Conservation (phyloP, 2,888 invertebrate genomes). For the Anticlea derivata region DNA sequence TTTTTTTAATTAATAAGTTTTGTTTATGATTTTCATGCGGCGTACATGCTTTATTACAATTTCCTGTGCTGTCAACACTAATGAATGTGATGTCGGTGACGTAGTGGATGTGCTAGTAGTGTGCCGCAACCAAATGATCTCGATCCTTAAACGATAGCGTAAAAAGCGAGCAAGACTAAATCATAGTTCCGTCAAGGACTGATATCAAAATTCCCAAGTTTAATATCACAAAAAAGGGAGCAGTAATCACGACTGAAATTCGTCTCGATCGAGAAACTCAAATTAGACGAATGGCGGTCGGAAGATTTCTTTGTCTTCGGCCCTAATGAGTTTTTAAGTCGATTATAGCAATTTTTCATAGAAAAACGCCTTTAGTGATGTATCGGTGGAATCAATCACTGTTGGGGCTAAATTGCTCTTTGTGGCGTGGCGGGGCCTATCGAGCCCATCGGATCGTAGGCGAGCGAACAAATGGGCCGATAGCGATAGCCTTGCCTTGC, state of each 20-base stretch:
- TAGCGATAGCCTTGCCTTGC: slow-evolving; percentile 36
- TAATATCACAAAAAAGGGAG: slow-evolving; percentile 60
- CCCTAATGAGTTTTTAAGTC: slow-evolving; percentile 84
- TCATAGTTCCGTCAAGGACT: slow-evolving; percentile 26
- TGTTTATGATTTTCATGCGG: slow-evolving; percentile 68
- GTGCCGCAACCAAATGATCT: slow-evolving; percentile 18
- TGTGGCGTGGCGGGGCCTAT: slow-evolving; percentile 46
- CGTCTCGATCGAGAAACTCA: slow-evolving; percentile 80
- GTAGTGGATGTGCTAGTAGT: slow-evolving; percentile 56
- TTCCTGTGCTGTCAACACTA: slow-evolving; percentile 76
- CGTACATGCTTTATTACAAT: slow-evolving; percentile 65
- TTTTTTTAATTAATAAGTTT: slow-evolving; percentile 70
- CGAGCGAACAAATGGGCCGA: slow-evolving; percentile 55
- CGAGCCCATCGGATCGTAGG: slow-evolving; percentile 61
- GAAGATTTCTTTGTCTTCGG: slow-evolving; percentile 80
- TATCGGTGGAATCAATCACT: slow-evolving; percentile 82
- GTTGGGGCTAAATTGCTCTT: slow-evolving; percentile 75
- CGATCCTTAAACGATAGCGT: slow-evolving; percentile 16
- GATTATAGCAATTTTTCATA: slow-evolving; percentile 84
- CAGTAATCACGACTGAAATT: slow-evolving; percentile 74
- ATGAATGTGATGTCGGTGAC: slow-evolving; percentile 68
- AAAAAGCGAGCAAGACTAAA: slow-evolving; percentile 21
- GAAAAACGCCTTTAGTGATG: slow-evolving; percentile 83
- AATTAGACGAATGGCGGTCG: slow-evolving; percentile 80
- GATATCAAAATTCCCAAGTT: slow-evolving; percentile 34